Evolutionary conservation across 2,888 invertebrate species (phyloP).

Genomic region (Mechanitis messenoides): DNA sequence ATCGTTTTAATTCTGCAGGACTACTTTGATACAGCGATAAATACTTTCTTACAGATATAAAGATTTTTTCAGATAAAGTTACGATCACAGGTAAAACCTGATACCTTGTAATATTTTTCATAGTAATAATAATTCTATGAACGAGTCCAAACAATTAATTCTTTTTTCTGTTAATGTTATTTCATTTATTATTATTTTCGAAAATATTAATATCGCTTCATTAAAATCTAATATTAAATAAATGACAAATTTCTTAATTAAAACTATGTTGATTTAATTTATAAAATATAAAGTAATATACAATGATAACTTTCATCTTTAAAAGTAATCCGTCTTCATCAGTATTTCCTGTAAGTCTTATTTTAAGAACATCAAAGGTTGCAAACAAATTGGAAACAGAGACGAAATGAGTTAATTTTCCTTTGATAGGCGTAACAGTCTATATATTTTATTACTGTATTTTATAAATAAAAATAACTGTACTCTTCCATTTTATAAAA

Average conservation of each 20-base stretch:
- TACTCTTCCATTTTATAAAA: too few relatives aligned
- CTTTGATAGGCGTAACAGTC: neutral
- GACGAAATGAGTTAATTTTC: neutral
- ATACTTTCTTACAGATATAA: neutral
- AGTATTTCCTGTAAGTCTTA: slow-evolving; percentile 13
- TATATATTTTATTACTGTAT: neutral
- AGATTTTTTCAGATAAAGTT: neutral
- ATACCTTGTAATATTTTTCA: too few relatives aligned
- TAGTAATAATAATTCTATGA: too few relatives aligned
- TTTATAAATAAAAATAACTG: neutral
- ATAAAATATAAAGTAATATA: neutral
- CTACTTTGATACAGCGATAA: slow-evolving; percentile 3
- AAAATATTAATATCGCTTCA: too few relatives aligned
- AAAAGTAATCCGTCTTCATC: neutral
- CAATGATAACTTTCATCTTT: slow-evolving; percentile 1
- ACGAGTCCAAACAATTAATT: too few relatives aligned
- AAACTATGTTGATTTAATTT: neutral
- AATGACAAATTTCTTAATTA: too few relatives aligned
- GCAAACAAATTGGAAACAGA: slow-evolving; percentile 5
- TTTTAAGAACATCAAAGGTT: slow-evolving; percentile 20
- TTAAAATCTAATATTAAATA: too few relatives aligned
- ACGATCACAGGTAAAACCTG: too few relatives aligned
- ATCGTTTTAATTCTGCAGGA: slow-evolving; percentile 25
- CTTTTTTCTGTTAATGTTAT: too few relatives aligned
- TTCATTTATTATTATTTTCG: too few relatives aligned